These are phyloP conservation scores for Druceiella hillmani DNA, from an alignment of 2,888 invertebrate genomes.

Conservation along the genomic window DNA sequence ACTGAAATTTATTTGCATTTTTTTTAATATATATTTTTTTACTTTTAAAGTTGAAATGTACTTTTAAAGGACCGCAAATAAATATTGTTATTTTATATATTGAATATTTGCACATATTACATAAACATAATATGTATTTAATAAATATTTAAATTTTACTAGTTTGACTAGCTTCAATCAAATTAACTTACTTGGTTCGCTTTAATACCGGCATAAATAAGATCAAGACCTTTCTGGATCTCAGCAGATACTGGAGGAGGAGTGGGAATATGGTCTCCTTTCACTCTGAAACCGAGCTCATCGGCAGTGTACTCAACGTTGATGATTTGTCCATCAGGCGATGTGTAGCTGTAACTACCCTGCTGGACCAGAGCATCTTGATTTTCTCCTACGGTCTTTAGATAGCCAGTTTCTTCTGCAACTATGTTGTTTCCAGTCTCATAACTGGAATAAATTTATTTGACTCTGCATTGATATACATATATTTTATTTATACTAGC, in stretches of 20 bases:
- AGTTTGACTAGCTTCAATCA: too few relatives aligned
- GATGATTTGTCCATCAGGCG: constrained; percentile 72
- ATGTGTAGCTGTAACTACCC: constrained; percentile 74
- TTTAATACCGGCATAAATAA: constrained; percentile 80
- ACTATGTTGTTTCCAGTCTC: constrained; percentile 80
- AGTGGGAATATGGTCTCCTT: constrained; percentile 78
- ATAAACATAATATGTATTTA: too few relatives aligned
- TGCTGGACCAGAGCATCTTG: constrained; percentile 69
- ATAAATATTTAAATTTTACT: too few relatives aligned
- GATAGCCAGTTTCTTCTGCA: constrained; percentile 72
- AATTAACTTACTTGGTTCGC: constrained; percentile 41
- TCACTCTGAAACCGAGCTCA: constrained; percentile 75
- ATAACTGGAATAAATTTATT: constrained; percentile 55
- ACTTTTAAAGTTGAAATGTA: too few relatives aligned
- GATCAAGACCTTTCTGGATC: constrained; percentile 81
- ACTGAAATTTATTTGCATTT: too few relatives aligned
- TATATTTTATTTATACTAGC: too few relatives aligned
- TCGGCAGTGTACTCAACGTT: constrained; percentile 76
- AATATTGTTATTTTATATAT: too few relatives aligned
- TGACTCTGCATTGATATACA: too few relatives aligned
- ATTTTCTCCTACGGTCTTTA: constrained; percentile 62
- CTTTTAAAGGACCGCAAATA: too few relatives aligned
- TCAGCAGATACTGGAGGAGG: constrained; percentile 78
- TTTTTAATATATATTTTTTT: too few relatives aligned
- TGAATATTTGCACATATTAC: too few relatives aligned